Percentiles rank a stretch among this genome's conserved stretches.
Conservation (phyloP, 1,140 invertebrate genomes). For the Ceratitis capitata region DNA sequence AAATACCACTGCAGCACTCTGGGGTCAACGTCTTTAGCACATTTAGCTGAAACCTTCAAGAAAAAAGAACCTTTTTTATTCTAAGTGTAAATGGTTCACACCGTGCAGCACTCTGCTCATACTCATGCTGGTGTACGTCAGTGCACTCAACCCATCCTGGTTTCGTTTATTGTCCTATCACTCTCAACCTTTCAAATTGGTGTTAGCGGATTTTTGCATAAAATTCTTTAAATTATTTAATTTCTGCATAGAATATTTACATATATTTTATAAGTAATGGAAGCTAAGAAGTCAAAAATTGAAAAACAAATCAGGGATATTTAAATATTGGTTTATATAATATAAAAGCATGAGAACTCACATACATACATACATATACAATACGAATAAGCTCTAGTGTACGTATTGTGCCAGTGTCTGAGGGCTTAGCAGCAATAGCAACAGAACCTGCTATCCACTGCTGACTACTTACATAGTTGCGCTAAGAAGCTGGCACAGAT, state of each 20-base stretch:
- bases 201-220: constrained; percentile 22
- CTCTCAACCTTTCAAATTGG: not conserved
- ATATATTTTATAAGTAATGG: not conserved
- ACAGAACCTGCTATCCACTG: not conserved
- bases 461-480: not conserved
- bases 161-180: not conserved
- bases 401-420: too few relatives aligned
- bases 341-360: not conserved
- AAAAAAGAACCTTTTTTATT: not conserved
- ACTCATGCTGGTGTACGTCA: not conserved
- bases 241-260: too few relatives aligned
- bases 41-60: too few relatives aligned
- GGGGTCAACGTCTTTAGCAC: too few relatives aligned
- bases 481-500: not conserved
- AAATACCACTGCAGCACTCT: too few relatives aligned
- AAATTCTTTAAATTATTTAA: constrained; percentile 20
- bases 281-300: not conserved
- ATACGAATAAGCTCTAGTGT: too few relatives aligned
- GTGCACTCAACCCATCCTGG: not conserved
- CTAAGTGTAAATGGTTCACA: not conserved
- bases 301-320: not conserved
- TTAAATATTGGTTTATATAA: too few relatives aligned
- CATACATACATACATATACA: not conserved
- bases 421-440: not conserved
- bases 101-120: too few relatives aligned